These are phyloP conservation scores for Cantharis flavilabris DNA, from an alignment of 2,888 invertebrate species.

Conservation along the genomic window DNA sequence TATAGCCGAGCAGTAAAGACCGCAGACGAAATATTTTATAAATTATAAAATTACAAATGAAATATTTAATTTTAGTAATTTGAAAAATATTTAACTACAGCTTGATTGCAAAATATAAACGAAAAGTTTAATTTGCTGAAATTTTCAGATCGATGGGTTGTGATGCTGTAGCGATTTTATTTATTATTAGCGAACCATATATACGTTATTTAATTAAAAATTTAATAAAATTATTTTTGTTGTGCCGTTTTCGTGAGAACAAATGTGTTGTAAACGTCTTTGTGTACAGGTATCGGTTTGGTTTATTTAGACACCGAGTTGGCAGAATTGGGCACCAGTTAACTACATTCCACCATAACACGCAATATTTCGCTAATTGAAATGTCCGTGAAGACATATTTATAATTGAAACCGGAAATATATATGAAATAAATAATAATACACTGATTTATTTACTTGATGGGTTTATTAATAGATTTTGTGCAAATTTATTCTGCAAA, in stretches of 20 bases:
- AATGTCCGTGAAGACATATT: conserved; percentile 51
- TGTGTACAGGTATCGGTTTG: conserved; percentile 22
- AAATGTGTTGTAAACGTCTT: conserved; percentile 17
- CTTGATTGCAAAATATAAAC: background rate
- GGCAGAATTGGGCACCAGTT: conserved; percentile 26
- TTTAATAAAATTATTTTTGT: background rate
- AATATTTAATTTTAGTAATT: background rate
- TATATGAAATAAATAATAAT: conserved; percentile 42
- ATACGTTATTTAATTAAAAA: background rate
- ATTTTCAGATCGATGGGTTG: background rate
- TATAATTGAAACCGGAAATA: conserved; percentile 51
- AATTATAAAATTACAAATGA: background rate
- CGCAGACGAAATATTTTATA: conserved; percentile 3
- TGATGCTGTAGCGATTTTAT: background rate
- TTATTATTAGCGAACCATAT: background rate
- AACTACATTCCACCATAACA: conserved; percentile 35
- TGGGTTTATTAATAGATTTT: background rate
- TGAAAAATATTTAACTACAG: background rate
- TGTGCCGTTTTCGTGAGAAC: conserved; percentile 23
- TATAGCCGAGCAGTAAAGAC: background rate
- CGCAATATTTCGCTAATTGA: conserved; percentile 50
- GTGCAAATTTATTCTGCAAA: background rate
- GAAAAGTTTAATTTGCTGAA: background rate
- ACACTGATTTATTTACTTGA: conserved; percentile 11
- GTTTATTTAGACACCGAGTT: conserved; percentile 28